These are phyloP conservation scores for Phenganax marumi DNA, from an alignment of 92 coral and sea anemone genomes.

Conservation along the genomic window DNA sequence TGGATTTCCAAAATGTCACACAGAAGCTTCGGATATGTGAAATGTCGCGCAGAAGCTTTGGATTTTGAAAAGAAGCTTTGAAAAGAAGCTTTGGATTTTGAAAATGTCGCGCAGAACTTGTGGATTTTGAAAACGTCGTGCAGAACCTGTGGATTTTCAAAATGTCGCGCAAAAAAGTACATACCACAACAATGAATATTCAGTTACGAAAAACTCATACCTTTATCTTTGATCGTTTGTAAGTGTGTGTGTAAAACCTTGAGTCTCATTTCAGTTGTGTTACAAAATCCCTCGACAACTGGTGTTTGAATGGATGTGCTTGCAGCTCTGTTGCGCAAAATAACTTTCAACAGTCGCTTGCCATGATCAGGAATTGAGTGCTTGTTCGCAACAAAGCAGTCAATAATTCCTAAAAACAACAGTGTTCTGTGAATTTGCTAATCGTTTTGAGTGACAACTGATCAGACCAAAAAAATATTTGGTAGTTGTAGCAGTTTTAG, in stretches of 20 bases:
- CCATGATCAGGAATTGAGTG: conserved; percentile 90
- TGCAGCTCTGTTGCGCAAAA: conserved; percentile 84
- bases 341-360: conserved; percentile 76
- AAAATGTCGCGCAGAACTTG: too few species aligned
- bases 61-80: too few species aligned
- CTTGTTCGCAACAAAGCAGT: conserved; percentile 80
- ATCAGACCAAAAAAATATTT: too few species aligned
- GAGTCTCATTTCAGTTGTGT: conserved; percentile 98
- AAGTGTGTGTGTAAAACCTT: conserved; percentile 91
- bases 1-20: too few species aligned
- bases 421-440: background rate
- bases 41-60: too few species aligned
- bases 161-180: too few species aligned
- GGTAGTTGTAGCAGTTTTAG: too few species aligned
- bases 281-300: conserved; percentile 94
- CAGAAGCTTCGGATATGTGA: too few species aligned
- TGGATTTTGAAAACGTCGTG: too few species aligned
- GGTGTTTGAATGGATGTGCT: conserved; percentile 88
- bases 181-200: background rate
- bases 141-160: too few species aligned
- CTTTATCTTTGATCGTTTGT: conserved; percentile 86
- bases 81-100: too few species aligned
- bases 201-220: conserved; percentile 35
- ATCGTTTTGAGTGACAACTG: background rate
- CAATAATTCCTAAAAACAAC: conserved; percentile 74